phyloP scores from a whole-genome alignment of 2,797 vertebrate species.

The Cynodonichthys magdalenae region DNA sequence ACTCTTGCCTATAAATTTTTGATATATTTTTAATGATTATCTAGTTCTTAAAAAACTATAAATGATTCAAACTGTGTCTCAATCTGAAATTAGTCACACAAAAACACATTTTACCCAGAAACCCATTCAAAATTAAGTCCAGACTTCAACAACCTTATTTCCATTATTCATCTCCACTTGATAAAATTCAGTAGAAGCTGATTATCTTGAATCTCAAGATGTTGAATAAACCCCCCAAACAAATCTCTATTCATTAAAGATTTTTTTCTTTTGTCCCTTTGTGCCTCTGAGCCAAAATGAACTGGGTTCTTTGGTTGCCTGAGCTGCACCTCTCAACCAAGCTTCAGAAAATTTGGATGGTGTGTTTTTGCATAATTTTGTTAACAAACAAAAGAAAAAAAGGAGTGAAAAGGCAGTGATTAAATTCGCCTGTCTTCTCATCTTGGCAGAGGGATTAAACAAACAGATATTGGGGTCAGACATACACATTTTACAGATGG shows the following conservation, averaged over 20 bases:
- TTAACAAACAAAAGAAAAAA: neutral
- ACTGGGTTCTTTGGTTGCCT: neutral
- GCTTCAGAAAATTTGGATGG: neutral
- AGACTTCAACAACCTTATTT: neutral
- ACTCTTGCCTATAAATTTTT: too few relatives aligned
- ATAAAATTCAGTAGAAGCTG: neutral
- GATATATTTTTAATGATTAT: neutral
- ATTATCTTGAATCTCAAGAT: neutral
- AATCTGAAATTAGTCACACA: neutral
- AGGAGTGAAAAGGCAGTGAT: neutral
- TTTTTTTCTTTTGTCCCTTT: neutral
- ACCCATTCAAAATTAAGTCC: neutral
- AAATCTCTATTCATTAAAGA: constrained; percentile 1
- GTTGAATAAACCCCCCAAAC: neutral
- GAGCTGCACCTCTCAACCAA: neutral
- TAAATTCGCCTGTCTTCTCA: neutral
- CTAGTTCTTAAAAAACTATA: neutral
- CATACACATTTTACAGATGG: too few relatives aligned
- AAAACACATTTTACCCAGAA: neutral
- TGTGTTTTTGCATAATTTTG: neutral
- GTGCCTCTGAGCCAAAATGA: neutral
- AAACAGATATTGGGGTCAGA: too few relatives aligned
- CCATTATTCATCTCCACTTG: neutral
- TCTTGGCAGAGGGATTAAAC: neutral
- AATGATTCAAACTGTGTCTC: neutral